phyloP scores from a whole-genome alignment of 1,140 invertebrate species.

The Drosophila eugracilis region DNA sequence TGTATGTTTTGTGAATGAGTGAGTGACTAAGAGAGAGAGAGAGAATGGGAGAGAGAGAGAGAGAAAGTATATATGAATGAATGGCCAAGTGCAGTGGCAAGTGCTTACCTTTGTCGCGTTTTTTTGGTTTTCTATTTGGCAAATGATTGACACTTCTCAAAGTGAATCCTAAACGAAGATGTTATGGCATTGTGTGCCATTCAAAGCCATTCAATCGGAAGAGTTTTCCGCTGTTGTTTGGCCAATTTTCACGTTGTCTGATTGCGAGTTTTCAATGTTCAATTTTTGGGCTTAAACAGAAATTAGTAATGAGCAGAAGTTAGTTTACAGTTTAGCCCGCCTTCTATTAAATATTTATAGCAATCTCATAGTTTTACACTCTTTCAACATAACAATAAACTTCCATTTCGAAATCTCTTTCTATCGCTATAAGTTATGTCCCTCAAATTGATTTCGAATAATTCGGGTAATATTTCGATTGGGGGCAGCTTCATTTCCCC shows the following conservation, averaged over 20 bases:
- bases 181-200: not conserved
- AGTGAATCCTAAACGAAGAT: not conserved
- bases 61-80: not conserved
- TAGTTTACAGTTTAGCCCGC: too few species aligned
- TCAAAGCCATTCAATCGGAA: not conserved
- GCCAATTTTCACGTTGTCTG: too few species aligned
- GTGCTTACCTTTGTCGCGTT: slow-evolving; percentile 4
- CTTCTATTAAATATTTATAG: too few species aligned
- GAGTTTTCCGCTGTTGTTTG: not conserved
- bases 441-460: slow-evolving; percentile 1
- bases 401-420: not conserved
- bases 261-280: too few species aligned
- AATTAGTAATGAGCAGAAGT: too few species aligned
- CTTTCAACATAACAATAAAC: not conserved
- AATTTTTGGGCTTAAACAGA: too few species aligned
- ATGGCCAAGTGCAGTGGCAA: slow-evolving; percentile 1
- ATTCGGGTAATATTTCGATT: not conserved
- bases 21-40: not conserved
- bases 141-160: slow-evolving; percentile 11
- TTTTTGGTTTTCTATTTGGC: too few species aligned
- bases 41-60: not conserved
- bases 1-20: slow-evolving; percentile 9
- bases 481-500: not conserved
- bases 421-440: not conserved
- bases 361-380: too few species aligned